Base-by-base conservation (phyloP, 2,888 invertebrate species). In the Rhagophthalmus giganteus region DNA sequence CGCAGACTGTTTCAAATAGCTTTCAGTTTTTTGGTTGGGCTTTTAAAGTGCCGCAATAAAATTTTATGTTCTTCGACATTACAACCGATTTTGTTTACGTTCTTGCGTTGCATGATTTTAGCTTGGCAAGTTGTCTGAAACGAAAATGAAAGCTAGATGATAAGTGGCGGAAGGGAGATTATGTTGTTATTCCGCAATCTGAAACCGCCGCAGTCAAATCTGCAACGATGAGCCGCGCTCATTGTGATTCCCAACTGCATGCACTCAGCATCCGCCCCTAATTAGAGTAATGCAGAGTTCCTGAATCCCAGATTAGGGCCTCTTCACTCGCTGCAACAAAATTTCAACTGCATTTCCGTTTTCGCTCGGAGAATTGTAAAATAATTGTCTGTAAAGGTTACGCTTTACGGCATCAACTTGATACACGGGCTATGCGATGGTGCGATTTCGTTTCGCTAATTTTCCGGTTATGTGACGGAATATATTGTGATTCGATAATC, bases 261-360 rank as follows among this genome's bases (percentile, higher is more conserved):
- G 10, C 48, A 48, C 34, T 34, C 48, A 35, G 24, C 41, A 41
- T 40, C 41, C 35, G 28, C 47, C 48, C 26, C 40, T 48, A 48
- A 48, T 48, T 48, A 48, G 48, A 24, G 48, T 41, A 40, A 48
- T 48, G 48, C 48, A 48, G 48, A 35, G 41, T 41, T 47, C 24
- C 20, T 35, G 48, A 48, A 48, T 48, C 40, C 47, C 20, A 35
- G 48, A 48, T 48, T 48, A 48, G 41, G 34, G 48, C 15, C 33
- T 41, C 41, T 48, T 48, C 41, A 34, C 28, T 40, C n/a, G 35
- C 28, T 41, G 48, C 48, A 47, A 32, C n/a, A 33, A 33, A 38
- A 38, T 47, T 39, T 26, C 14, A 10, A 38, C 47, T 47, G 41
- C 48, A 48, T 35, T 40, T 32, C 35, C 34, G 20, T 24, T 48